phyloP scores from a whole-genome alignment of 2,113 vertebrate species.

The Salvelinus namaycush region DNA sequence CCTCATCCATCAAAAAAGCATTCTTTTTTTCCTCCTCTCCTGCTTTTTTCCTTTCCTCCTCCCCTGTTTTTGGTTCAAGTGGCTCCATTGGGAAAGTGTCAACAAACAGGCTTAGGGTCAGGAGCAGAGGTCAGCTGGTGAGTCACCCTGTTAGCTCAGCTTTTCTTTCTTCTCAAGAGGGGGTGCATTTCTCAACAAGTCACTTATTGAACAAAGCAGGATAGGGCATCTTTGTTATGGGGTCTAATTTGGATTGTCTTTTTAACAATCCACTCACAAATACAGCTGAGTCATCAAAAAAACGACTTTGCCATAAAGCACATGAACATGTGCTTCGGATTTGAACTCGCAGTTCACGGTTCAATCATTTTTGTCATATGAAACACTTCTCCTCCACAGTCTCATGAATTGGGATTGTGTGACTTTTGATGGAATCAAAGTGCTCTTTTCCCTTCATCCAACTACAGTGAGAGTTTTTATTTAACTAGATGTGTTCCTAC shows the following conservation, averaged over 20 bases:
- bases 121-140: conserved; percentile 61
- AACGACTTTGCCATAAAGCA: conserved; percentile 16
- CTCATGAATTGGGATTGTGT: conserved; percentile 6
- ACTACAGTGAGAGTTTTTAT: conserved; percentile 9
- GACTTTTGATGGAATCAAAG: conserved; percentile 22
- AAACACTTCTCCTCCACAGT: conserved; percentile 6
- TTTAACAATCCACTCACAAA: conserved; percentile 46
- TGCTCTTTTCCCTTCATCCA: background rate
- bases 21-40: background rate
- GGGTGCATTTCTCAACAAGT: conserved; percentile 72
- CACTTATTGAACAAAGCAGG: conserved; percentile 49
- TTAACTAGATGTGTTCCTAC: conserved; percentile 11
- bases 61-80: conserved; percentile 65
- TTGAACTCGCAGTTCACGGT: conserved; percentile 38
- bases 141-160: conserved; percentile 61
- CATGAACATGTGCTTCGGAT: conserved; percentile 34
- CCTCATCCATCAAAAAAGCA: conserved; percentile 79
- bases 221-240: conserved; percentile 44
- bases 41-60: background rate
- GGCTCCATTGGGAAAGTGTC: conserved; percentile 75
- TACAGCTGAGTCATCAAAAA: conserved; percentile 26
- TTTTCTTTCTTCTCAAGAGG: conserved; percentile 73
- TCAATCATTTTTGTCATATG: conserved; percentile 30
- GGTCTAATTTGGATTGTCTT: conserved; percentile 42
- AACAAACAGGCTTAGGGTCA: conserved; percentile 76